Evolutionary conservation across 2,888 invertebrate genomes (phyloP).

Genomic region (Cistogaster globosa): DNA sequence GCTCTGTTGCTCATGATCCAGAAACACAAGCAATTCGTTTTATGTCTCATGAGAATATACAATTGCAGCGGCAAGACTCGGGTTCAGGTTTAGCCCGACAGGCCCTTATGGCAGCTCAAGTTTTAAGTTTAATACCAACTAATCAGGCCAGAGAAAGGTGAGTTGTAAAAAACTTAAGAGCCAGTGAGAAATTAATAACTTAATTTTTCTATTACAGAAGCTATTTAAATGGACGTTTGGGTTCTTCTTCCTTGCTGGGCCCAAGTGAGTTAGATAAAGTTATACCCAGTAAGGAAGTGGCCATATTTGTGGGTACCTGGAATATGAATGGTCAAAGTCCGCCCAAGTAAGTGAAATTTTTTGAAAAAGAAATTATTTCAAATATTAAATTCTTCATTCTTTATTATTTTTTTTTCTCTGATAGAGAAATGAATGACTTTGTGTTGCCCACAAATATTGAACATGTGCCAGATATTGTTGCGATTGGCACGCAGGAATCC

Average conservation of each 20-base stretch:
- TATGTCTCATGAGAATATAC: conserved; percentile 82
- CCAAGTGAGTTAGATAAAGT: conserved; percentile 93
- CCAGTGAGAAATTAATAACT: neutral
- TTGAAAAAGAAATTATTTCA: neutral
- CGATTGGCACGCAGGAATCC: conserved; percentile 96
- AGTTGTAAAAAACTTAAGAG: neutral
- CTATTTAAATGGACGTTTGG: conserved; percentile 90
- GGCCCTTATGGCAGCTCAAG: conserved; percentile 90
- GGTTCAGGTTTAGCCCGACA: conserved; percentile 85
- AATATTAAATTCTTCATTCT: neutral
- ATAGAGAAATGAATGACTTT: conserved; percentile 93
- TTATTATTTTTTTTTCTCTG: conserved; percentile 49
- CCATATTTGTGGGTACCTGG: conserved; percentile 96
- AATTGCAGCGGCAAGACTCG: conserved; percentile 76
- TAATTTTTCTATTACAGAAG: conserved; percentile 84
- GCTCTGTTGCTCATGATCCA: conserved; percentile 72
- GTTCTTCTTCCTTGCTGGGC: conserved; percentile 92
- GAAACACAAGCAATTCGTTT: conserved; percentile 76
- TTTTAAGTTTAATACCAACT: conserved; percentile 91
- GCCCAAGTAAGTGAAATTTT: conserved; percentile 86
- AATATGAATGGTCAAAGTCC: conserved; percentile 97
- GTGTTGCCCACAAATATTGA: conserved; percentile 92
- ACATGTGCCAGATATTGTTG: conserved; percentile 95
- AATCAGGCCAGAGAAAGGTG: conserved; percentile 91
- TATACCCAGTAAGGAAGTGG: conserved; percentile 92